Percentiles rank a stretch among this genome's conserved stretches.
phyloP scores from a whole-genome alignment of 2,113 vertebrate genomes.

The Sprattus sprattus region DNA sequence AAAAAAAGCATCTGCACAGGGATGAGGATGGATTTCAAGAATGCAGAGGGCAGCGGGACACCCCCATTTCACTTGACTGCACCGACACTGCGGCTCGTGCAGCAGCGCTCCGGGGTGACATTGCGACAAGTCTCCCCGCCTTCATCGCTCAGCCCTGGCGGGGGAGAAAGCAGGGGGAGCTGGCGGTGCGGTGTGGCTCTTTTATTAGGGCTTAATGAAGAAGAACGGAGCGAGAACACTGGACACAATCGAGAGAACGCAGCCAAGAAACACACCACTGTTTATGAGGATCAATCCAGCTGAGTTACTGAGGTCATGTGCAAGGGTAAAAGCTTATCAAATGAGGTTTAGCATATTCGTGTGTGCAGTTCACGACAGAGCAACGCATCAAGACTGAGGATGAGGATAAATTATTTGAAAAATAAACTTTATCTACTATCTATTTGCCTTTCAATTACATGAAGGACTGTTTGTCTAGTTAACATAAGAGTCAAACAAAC shows the following conservation, averaged over 20 bases:
- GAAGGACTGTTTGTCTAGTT: not conserved
- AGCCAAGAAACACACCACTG: not conserved
- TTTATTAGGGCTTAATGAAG: not conserved
- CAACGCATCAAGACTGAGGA: not conserved
- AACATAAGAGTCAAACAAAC: not conserved
- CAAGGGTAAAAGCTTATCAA: not conserved
- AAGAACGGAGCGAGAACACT: not conserved
- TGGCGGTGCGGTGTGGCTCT: not conserved
- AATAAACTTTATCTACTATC: not conserved
- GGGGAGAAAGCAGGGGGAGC: not conserved
- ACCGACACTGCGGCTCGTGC: not conserved
- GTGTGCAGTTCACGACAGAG: not conserved
- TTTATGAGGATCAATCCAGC: not conserved
- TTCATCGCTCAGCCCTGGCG: not conserved
- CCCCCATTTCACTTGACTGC: not conserved
- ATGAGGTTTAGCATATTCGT: not conserved
- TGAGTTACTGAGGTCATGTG: not conserved
- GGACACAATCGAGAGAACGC: not conserved
- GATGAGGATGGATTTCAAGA: not conserved
- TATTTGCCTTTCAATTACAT: not conserved
- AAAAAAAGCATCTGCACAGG: not conserved
- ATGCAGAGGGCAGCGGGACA: not conserved
- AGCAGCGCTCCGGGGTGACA: not conserved
- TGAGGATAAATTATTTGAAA: not conserved
- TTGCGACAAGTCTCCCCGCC: not conserved